phyloP scores from a whole-genome alignment of 2,113 vertebrate species.

The Xenotilapia leptura region DNA sequence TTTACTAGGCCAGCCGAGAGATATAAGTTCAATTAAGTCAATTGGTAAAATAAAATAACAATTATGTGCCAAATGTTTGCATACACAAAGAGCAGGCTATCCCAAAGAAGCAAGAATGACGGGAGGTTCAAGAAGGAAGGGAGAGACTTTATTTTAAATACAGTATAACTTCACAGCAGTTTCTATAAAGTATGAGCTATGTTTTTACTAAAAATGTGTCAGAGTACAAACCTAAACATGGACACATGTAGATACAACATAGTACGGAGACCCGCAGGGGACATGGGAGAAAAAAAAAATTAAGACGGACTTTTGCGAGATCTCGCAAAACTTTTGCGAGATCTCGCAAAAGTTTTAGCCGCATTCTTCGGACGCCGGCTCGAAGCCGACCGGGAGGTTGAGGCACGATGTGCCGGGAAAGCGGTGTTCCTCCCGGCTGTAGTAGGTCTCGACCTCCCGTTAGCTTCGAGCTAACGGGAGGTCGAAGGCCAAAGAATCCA shows the following conservation, averaged over 20 bases:
- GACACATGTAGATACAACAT: neutral
- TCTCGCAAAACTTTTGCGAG: too few relatives aligned
- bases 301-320: too few relatives aligned
- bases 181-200: neutral
- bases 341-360: too few relatives aligned
- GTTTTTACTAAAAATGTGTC: neutral
- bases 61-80: neutral
- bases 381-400: too few relatives aligned
- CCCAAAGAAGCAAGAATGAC: neutral
- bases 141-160: neutral
- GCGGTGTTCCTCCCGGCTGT: too few relatives aligned
- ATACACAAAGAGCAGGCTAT: neutral
- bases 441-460: too few relatives aligned
- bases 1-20: neutral
- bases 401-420: too few relatives aligned
- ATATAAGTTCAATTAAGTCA: neutral
- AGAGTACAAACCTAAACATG: neutral
- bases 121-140: rapidly evolving
- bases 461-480: too few relatives aligned
- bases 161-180: neutral
- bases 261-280: too few relatives aligned
- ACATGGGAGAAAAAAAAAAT: too few relatives aligned
- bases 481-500: too few relatives aligned
- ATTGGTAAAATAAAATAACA: neutral
- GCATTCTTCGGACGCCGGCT: too few relatives aligned